A percentile compares a stretch with the other conserved stretches of the same genome.
Evolutionary conservation across 2,113 vertebrate species (phyloP).

Genomic region (Condylura cristata): DNA sequence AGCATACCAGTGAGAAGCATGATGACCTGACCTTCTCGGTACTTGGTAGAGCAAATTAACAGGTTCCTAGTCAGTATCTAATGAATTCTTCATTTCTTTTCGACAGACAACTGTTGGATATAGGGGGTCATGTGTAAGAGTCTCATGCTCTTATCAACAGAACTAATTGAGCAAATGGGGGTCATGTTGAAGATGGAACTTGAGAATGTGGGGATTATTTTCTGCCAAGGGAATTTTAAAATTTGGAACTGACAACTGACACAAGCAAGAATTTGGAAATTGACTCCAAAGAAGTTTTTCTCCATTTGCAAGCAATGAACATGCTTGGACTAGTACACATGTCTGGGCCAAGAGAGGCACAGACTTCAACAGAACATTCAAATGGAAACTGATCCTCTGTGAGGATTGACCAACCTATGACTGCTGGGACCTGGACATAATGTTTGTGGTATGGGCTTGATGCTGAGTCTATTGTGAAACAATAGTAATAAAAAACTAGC

Average conservation of each 20-base stretch:
- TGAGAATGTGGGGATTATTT: not conserved
- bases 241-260: not conserved
- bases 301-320: not conserved
- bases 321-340: not conserved
- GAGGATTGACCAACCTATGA: not conserved
- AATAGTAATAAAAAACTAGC: not conserved
- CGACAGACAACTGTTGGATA: not conserved
- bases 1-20: not conserved
- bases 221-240: not conserved
- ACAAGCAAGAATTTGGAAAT: not conserved
- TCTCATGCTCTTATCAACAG: no score
- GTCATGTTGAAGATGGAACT: not conserved
- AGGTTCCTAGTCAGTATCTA: not conserved
- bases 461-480: not conserved
- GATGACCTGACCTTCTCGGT: not conserved
- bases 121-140: not conserved
- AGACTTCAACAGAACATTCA: not conserved
- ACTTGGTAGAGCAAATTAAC: not conserved
- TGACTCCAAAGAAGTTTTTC: not conserved
- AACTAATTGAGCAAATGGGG: no score
- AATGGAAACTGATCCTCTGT: not conserved
- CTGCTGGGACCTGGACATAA: not conserved
- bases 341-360: not conserved
- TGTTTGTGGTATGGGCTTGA: not conserved
- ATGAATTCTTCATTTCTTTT: conserved; percentile 9